Conservation (phyloP, 2,113 vertebrate genomes). For the Nycticorax nycticorax region DNA sequence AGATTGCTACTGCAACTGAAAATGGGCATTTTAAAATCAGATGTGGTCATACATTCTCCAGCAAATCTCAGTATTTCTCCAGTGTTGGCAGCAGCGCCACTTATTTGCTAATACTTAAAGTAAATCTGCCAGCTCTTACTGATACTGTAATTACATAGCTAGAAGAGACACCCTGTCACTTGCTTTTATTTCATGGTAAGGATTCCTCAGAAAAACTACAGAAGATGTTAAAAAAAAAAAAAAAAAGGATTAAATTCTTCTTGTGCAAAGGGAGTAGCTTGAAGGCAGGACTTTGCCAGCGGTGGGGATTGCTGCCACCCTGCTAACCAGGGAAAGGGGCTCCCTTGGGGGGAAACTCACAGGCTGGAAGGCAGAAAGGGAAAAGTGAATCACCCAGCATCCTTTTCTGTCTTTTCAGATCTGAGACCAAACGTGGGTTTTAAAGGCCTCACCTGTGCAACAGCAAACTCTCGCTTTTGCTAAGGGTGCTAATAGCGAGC, state of each 20-base stretch:
- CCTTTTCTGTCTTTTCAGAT: slow-evolving; percentile 30
- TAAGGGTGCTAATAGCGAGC: not conserved
- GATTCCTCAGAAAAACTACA: not conserved
- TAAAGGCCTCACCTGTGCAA: not conserved
- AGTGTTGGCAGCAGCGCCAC: not conserved
- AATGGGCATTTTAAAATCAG: not conserved
- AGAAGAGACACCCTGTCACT: not conserved
- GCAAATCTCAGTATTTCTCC: not conserved
- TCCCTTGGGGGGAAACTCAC: not conserved
- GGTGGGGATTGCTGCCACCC: not conserved
- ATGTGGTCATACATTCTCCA: not conserved
- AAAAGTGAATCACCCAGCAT: not conserved
- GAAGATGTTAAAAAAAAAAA: not conserved
- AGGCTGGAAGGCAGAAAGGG: not conserved
- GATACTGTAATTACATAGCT: not conserved
- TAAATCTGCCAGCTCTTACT: not conserved
- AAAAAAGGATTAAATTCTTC: not conserved
- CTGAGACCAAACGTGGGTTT: not conserved
- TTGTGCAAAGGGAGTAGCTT: not conserved
- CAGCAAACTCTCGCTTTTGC: not conserved
- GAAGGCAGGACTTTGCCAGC: not conserved
- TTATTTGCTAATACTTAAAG: not conserved
- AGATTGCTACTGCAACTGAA: not conserved
- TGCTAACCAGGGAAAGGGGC: not conserved
- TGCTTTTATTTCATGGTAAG: not conserved